phyloP scores from a whole-genome alignment of 2,113 vertebrate genomes.

The Agelaius tricolor region DNA sequence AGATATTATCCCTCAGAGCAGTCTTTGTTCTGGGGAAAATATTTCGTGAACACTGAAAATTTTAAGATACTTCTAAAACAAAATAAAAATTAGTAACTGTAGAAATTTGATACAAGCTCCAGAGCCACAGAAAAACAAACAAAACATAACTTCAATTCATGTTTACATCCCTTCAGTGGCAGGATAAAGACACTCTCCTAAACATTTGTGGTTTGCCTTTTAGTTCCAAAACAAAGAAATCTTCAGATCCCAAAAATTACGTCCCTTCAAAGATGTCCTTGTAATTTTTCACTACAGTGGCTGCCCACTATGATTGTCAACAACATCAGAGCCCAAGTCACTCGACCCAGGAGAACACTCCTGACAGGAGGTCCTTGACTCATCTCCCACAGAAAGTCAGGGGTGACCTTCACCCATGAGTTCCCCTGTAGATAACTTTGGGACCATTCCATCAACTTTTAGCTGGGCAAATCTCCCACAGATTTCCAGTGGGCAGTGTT shows the following conservation, averaged over 20 bases:
- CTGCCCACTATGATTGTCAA: neutral
- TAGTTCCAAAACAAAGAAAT: neutral
- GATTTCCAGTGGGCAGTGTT: neutral
- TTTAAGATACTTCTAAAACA: conserved; percentile 1
- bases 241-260: neutral
- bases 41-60: neutral
- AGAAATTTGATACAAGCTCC: neutral
- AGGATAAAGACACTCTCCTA: neutral
- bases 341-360: neutral
- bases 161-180: neutral
- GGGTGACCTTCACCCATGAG: neutral
- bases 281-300: neutral
- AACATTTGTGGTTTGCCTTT: neutral
- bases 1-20: conserved; percentile 13
- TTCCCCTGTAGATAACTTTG: neutral
- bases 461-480: neutral
- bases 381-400: neutral
- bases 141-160: neutral
- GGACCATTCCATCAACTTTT: neutral
- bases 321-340: neutral
- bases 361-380: neutral
- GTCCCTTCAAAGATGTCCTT: neutral
- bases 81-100: neutral
- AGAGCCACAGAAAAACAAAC: neutral
- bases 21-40: conserved; percentile 15